Evolutionary conservation across 2,113 vertebrate species (phyloP), one percentile per base, ranked within the genome.

Genomic region (Willisornis vidua): DNA sequence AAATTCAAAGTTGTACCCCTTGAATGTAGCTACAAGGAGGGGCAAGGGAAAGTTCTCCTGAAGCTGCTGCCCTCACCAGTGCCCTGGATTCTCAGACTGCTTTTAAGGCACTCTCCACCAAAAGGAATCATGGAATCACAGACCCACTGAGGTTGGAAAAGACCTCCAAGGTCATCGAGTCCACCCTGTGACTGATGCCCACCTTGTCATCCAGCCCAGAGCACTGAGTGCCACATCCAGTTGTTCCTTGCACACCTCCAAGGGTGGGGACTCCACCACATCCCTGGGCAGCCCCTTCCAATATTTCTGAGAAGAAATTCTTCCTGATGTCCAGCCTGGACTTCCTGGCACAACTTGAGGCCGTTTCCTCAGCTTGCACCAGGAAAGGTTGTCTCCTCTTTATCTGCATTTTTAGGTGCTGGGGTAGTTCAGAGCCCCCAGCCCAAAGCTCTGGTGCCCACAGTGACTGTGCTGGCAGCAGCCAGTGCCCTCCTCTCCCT

Each of bases 401-500:
- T 43, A 63, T 62, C 76, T 3, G 2, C 35, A 0, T 25, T 76
- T 72, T 73, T 76, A 22, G 91, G 90, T 35, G 37, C 85, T 94
- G 78, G 55, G 59, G 14, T 63, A 74, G 89, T 76, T 73, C 54
- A 93, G 91, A 94, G 87, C 90, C 63, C 61, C 31, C 0, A 90
- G 91, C 70, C 35, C 55, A 84, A 89, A 74, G 91, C 85, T 6
- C 65, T 73, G 19, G 77, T 91, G 73, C 71, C 84, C 81, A 52
- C 37, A 4, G 23, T 25, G 80, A 43, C 14, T 43, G 41, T 33
- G 41, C n/a, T 93, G 95, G 75, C 85, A 74, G 75, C 85, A 74
- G 89, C 76, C 31, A 2, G 29, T 73, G 59, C 58, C 65, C 79
- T 68, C 54, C 46, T 25, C 33, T 54, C 26, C 57, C 65, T 70